Evolutionary conservation across 1,140 invertebrate genomes (phyloP), one percentile per base, ranked within the genome.

Genomic region (Drosophila albomicans): DNA sequence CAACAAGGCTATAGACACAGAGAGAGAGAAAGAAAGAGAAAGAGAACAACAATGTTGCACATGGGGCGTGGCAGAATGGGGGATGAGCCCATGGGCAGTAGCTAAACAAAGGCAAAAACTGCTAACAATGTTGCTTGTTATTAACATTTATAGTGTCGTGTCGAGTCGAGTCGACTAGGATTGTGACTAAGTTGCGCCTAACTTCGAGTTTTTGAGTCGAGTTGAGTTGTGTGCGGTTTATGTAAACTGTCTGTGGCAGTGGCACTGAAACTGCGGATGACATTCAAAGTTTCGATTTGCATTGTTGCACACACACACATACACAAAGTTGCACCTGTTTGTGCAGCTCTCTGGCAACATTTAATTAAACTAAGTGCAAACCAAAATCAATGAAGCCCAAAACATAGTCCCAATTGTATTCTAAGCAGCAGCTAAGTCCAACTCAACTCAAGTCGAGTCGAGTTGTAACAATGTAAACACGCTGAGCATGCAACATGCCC

Each of bases 91-190:
- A 16, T 43, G 49, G 38, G 46, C 65, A 77, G 75, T 25, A 25
- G 20, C 20, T 25, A 25, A 25, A 25, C 46, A 38, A 35, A 58
- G 61, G 49, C 59, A 86, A 87, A 73, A 86, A 71, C 84, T 80
- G 71, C 63, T 80, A 84, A 87, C 84, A 87, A 82, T 87, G 84
- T 87, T 87, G 77, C 84, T 84, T 68, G 84, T 87, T 87, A 88
- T 88, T 88, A 88, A 88, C 84, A 87, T 87, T 88, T 88, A 87
- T 87, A 87, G 84, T 88, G 86, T 86, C 80, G 77, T 88, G 84
- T 84, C 67, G 84, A 87, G 58, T 52, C 16, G 58, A 48, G 20
- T 48, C 10, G 15, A 61, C 45, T 51, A 35, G 43, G 15, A 25
- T 49, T 10, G n/a, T 28, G 38, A 25, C 20, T 25, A 25, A 25